Conservation (phyloP, 2,797 vertebrate genomes). For the Pangasius djambal region DNA sequence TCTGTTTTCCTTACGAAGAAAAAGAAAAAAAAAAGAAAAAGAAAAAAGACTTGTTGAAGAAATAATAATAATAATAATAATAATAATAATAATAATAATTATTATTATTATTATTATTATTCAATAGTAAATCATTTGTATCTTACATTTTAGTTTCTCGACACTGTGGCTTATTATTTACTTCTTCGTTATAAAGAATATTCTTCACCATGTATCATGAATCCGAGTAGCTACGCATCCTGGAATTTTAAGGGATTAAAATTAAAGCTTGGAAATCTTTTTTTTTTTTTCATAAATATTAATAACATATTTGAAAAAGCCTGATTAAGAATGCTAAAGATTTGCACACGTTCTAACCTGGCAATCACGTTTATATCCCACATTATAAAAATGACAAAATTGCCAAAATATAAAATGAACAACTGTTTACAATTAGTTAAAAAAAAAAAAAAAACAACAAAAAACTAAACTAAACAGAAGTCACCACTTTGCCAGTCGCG, state of each 20-base stretch:
- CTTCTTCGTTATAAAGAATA: neutral
- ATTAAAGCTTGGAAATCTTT: neutral
- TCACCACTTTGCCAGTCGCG: neutral
- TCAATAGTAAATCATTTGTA: neutral
- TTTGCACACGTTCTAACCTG: too few species aligned
- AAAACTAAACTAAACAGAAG: neutral
- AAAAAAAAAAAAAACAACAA: too few species aligned
- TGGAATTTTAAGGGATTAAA: neutral
- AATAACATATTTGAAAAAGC: neutral
- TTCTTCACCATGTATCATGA: neutral
- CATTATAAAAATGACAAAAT: neutral
- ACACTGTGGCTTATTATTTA: neutral
- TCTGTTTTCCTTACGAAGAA: constrained; percentile 42
- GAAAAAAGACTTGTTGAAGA: neutral
- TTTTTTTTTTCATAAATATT: neutral
- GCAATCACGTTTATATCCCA: too few species aligned
- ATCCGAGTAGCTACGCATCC: neutral
- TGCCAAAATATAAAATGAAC: neutral
- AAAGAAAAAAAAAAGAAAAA: neutral
- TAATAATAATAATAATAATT: neutral
- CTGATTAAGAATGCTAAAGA: neutral
- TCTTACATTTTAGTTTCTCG: neutral
- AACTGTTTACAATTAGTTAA: neutral
- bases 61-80: neutral
- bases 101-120: constrained; percentile 10